Base-by-base conservation (phyloP, 1,140 invertebrate species). In the Diachasmimorpha longicaudata region DNA sequence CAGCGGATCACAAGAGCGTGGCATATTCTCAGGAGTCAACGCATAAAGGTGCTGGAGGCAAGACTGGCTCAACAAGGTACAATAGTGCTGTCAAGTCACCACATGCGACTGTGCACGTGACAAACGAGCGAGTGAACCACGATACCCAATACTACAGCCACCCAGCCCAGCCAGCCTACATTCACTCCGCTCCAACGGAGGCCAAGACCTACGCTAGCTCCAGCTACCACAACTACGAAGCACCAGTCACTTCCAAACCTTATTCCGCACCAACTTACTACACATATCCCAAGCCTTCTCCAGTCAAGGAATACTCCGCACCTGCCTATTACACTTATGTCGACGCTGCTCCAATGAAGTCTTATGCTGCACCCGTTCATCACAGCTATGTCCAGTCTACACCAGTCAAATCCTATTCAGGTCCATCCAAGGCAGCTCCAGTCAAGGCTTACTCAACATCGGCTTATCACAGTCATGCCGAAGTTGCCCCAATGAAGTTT, bases 21-120 rank as follows among this genome's bases (percentile, higher is more conserved):
- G 90, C 90, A 58, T 86, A 85, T 77, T 88, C 87, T 68, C 89
- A 90, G 76, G 90, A 91, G 78, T 90, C 88, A n/a, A 91, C 90
- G n/a, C 87, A 91, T 21, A 90, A 90, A 81, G 89, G 90, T 6
- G 89, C 87, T 76, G 90, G 85, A 44, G 90, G 90, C 10, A 89
- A 90, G 75, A 88, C 89, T 37, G 89, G 89, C 11, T 81, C 90
- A 66, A 90, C 90, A 36, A 84, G 88, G 74, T 91, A 90, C 78
- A 86, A 85, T 77, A 90, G 88, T 73, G 84, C 88, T 70, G 90
- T 91, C 19, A 89, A 91, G 67, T 86, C 89, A 0, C 87, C 90
- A 4, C 89, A 90, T 77, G 90, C 90, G 21, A 88, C 86, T 71
- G 90, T 90, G 1, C 88, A 89, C 46, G 90, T 90, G 11, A 87